A percentile compares a stretch with the other conserved stretches of the same genome.
phyloP scores from a whole-genome alignment of 2,797 vertebrate genomes.

The Kryptopterus vitreolus region DNA sequence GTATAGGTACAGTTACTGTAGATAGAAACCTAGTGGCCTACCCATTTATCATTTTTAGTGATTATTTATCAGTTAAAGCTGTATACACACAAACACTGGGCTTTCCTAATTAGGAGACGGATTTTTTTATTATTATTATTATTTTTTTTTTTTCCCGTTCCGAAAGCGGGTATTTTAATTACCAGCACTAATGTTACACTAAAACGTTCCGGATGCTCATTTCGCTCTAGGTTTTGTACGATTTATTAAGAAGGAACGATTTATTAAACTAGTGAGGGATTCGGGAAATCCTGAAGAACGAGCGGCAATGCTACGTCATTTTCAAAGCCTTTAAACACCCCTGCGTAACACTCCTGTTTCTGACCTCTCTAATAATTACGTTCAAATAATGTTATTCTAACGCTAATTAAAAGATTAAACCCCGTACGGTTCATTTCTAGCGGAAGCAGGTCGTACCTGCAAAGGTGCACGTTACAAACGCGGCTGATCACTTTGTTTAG shows the following conservation, averaged over 20 bases:
- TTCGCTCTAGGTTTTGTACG: neutral
- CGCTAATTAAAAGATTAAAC: no score
- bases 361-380: no score
- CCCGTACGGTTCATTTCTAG: no score
- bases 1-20: neutral
- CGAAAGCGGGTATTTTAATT: conserved; percentile 37
- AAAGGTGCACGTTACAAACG: neutral
- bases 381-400: no score
- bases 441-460: no score
- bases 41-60: conserved; percentile 22
- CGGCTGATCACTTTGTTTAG: neutral
- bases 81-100: conserved; percentile 40
- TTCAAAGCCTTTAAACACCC: no score
- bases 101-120: conserved; percentile 18
- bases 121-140: neutral
- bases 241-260: neutral
- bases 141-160: no score
- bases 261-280: no score
- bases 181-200: conserved; percentile 41
- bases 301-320: neutral
- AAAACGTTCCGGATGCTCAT: neutral
- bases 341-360: no score
- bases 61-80: conserved; percentile 32
- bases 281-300: neutral
- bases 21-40: no score